phyloP scores from a whole-genome alignment of 2,113 vertebrate genomes.

The Bubalus kerabau region DNA sequence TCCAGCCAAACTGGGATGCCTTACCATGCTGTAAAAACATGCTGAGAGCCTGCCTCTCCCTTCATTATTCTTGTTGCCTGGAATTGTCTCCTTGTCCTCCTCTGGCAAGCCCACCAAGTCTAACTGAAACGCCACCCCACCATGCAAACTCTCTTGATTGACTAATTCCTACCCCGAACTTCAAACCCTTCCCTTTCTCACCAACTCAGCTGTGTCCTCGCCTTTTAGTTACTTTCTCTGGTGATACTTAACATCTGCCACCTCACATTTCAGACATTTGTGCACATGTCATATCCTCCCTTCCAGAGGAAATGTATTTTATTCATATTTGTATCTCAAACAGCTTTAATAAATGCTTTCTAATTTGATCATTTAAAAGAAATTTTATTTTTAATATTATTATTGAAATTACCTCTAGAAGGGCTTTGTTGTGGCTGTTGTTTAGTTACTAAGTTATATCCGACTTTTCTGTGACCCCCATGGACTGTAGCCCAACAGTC shows the following conservation, averaged over 20 bases:
- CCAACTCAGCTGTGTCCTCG: not conserved
- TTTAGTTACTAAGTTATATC: not conserved
- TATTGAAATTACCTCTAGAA: slow-evolving; percentile 46
- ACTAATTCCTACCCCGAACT: not conserved
- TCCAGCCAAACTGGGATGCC: slow-evolving; percentile 53
- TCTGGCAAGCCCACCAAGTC: not conserved
- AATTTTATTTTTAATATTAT: slow-evolving; percentile 25
- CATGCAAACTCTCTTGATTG: not conserved
- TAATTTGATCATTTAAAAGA: not conserved
- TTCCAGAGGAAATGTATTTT: not conserved
- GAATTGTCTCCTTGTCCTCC: not conserved
- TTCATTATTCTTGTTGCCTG: not conserved
- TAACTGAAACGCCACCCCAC: not conserved
- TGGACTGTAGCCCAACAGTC: not conserved
- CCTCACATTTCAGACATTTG: not conserved
- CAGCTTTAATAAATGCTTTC: not conserved
- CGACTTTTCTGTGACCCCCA: not conserved
- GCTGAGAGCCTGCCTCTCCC: not conserved
- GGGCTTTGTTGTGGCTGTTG: not conserved
- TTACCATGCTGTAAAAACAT: slow-evolving; percentile 20
- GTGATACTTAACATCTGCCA: not conserved
- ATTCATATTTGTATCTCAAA: not conserved
- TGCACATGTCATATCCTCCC: not conserved
- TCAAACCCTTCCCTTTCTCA: not conserved
- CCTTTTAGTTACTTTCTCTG: not conserved